phyloP scores from a whole-genome alignment of 1,140 invertebrate genomes.

The Trachymyrmex cornetzi region DNA sequence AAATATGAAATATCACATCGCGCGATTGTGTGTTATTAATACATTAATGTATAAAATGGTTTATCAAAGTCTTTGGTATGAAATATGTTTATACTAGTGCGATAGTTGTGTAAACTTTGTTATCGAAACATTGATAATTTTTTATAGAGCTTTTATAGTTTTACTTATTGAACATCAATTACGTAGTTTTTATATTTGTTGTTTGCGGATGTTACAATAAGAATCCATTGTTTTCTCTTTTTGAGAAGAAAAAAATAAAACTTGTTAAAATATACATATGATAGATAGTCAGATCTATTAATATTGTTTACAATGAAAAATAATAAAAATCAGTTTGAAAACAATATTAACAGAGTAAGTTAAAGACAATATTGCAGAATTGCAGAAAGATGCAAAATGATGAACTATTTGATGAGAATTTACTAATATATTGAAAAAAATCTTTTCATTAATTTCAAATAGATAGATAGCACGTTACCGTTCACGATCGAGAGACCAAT shows the following conservation, averaged over 20 bases:
- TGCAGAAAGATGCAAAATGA: neutral
- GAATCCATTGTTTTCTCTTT: neutral
- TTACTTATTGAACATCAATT: neutral
- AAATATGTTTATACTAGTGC: neutral
- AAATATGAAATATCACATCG: neutral
- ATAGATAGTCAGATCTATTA: neutral
- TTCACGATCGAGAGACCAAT: constrained; percentile 54
- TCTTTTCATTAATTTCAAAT: constrained; percentile 29
- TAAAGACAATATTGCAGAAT: neutral
- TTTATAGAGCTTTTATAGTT: neutral
- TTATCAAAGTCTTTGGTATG: neutral
- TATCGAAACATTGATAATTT: constrained; percentile 6
- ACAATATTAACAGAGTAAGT: neutral
- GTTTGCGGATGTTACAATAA: neutral
- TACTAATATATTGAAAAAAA: neutral
- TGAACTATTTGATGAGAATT: neutral
- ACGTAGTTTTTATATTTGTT: neutral
- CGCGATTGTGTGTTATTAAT: neutral
- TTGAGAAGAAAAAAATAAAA: neutral
- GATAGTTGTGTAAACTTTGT: neutral
- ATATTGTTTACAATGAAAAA: neutral
- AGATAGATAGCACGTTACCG: neutral
- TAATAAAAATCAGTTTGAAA: neutral
- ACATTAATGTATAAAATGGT: constrained; percentile 28
- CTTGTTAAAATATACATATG: neutral